Evolutionary conservation across 2,888 invertebrate genomes (phyloP).

Genomic region (Halictus quadricinctus): DNA sequence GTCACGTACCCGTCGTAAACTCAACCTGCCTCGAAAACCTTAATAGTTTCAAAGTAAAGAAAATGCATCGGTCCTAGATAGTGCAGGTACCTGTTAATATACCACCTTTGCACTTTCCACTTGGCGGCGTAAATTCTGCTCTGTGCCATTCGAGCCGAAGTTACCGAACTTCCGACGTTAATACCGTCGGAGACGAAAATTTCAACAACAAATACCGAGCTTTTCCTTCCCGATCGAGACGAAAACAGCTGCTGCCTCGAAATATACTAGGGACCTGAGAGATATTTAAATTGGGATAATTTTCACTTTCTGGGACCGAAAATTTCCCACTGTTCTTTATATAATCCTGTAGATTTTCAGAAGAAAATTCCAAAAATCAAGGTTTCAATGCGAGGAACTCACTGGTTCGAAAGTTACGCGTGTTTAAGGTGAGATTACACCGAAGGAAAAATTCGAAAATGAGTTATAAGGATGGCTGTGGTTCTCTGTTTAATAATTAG

Average conservation of each 20-base stretch:
- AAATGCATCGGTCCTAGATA: background rate
- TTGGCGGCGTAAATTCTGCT: background rate
- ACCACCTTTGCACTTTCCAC: background rate
- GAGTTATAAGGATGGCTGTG: too few species aligned
- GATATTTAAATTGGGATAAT: too few species aligned
- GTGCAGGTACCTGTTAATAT: constrained; percentile 4
- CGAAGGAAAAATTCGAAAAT: too few species aligned
- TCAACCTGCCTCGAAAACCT: constrained; percentile 4
- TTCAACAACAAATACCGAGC: background rate
- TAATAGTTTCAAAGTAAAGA: constrained; percentile 20
- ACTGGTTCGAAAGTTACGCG: too few species aligned
- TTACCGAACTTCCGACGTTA: background rate
- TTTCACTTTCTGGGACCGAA: too few species aligned
- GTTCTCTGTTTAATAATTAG: background rate
- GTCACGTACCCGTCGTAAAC: constrained; percentile 17
- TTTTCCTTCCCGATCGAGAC: background rate
- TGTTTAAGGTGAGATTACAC: too few species aligned
- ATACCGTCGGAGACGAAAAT: background rate
- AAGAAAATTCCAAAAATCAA: too few species aligned
- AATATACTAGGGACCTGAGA: too few species aligned
- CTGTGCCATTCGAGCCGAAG: background rate
- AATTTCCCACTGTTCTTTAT: too few species aligned
- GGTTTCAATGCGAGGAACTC: too few species aligned
- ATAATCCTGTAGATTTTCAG: too few species aligned
- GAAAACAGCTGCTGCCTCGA: too few species aligned